A percentile compares a stretch with the other conserved stretches of the same genome.
Evolutionary conservation across 2,888 invertebrate genomes (phyloP).

Genomic region (Ophonus ardosiacus): DNA sequence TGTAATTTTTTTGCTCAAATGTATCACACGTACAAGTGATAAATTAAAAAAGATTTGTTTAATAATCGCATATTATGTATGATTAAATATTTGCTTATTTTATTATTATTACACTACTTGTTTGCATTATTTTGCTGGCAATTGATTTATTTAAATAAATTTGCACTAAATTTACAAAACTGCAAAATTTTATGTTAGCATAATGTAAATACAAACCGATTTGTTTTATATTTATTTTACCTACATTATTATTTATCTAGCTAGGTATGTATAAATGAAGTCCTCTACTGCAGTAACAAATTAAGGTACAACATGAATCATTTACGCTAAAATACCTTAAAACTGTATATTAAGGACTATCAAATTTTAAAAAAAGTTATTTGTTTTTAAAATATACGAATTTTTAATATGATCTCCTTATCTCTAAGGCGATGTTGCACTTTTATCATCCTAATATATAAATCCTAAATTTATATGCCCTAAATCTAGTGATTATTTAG

Average conservation of each 20-base stretch:
- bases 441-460: too few species aligned
- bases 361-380: too few species aligned
- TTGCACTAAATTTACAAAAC: not conserved
- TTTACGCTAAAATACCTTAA: too few species aligned
- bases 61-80: constrained; percentile 46
- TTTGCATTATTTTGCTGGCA: constrained; percentile 26
- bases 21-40: constrained; percentile 38
- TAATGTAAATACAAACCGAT: not conserved
- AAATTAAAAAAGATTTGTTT: constrained; percentile 48
- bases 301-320: too few species aligned
- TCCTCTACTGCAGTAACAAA: too few species aligned
- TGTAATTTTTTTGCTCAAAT: constrained; percentile 51
- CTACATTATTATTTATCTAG: not conserved
- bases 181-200: not conserved
- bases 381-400: too few species aligned
- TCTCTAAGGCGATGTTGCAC: too few species aligned
- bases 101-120: constrained; percentile 38
- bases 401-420: too few species aligned
- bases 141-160: constrained; percentile 27
- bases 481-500: too few species aligned
- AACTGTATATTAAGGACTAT: too few species aligned
- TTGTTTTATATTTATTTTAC: not conserved
- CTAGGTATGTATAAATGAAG: too few species aligned
- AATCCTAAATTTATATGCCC: too few species aligned
- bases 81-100: constrained; percentile 35